phyloP scores from a whole-genome alignment of 2,888 invertebrate species.

The Stenolophus ochropezus region DNA sequence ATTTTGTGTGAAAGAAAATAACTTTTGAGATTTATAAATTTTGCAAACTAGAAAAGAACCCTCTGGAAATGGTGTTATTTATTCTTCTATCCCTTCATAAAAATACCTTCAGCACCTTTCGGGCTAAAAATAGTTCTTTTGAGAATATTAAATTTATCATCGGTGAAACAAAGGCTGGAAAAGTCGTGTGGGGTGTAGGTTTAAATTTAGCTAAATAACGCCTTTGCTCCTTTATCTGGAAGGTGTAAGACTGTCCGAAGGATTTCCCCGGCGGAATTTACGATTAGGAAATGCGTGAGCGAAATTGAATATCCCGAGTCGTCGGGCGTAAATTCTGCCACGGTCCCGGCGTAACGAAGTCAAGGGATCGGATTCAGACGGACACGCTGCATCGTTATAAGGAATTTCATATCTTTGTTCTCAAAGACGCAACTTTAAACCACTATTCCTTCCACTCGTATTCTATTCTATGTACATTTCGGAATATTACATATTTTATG shows the following conservation, averaged over 20 bases:
- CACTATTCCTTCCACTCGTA: not conserved
- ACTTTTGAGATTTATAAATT: not conserved
- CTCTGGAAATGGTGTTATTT: not conserved
- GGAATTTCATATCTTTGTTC: not conserved
- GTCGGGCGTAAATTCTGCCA: constrained; percentile 55
- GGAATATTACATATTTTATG: not conserved
- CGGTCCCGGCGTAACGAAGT: not conserved
- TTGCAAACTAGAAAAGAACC: not conserved
- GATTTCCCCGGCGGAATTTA: constrained; percentile 66
- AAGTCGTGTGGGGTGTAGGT: not conserved
- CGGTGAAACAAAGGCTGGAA: not conserved
- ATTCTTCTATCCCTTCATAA: not conserved
- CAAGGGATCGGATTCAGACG: not conserved
- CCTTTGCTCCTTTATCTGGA: constrained; percentile 22
- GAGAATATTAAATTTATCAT: not conserved
- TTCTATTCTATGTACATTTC: not conserved
- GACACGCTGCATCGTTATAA: not conserved
- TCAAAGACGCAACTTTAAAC: not conserved
- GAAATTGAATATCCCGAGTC: constrained; percentile 68
- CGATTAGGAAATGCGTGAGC: constrained; percentile 67
- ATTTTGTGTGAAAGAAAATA: too few species aligned
- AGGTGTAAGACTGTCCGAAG: constrained; percentile 63
- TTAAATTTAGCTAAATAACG: constrained; percentile 25
- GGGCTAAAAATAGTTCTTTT: not conserved
- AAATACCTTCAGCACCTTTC: not conserved